Conservation (phyloP, 1,140 invertebrate species). For the Drosophila repletoides region DNA sequence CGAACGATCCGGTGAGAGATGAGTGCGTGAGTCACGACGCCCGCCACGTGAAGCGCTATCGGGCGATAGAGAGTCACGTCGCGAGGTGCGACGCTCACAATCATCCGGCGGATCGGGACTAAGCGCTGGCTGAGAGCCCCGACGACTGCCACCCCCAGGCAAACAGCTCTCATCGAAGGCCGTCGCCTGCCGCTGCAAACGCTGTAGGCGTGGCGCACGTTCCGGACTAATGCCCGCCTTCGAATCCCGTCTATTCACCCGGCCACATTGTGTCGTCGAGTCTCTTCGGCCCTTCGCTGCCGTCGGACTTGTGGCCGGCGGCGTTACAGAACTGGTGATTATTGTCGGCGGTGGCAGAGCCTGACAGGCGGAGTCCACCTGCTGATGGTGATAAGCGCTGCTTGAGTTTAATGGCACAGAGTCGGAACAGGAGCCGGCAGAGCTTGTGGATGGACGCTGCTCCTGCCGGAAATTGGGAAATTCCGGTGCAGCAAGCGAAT, state of each 20-base stretch:
- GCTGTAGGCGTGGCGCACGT: constrained; percentile 86
- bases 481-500: constrained; percentile 84
- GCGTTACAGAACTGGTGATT: constrained; percentile 90
- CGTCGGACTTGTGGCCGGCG: constrained; percentile 89
- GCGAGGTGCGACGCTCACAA: constrained; percentile 86
- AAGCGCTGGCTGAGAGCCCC: constrained; percentile 90
- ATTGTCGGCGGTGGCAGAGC: constrained; percentile 90
- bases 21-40: constrained; percentile 89
- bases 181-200: constrained; percentile 92
- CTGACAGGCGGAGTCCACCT: constrained; percentile 85
- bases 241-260: constrained; percentile 86
- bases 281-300: constrained; percentile 87
- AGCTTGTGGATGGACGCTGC: constrained; percentile 90
- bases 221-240: constrained; percentile 86
- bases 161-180: constrained; percentile 92
- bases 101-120: constrained; percentile 87
- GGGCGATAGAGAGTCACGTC: constrained; percentile 92
- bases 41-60: constrained; percentile 90
- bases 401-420: constrained; percentile 71
- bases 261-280: constrained; percentile 91
- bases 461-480: constrained; percentile 84
- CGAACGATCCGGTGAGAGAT: constrained; percentile 89
- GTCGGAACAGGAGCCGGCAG: constrained; percentile 87
- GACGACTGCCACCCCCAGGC: constrained; percentile 86
- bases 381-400: constrained; percentile 78